Percentiles rank a stretch among this genome's conserved stretches.
Conservation (phyloP, 2,888 invertebrate genomes). For the Dolomedes plantarius region DNA sequence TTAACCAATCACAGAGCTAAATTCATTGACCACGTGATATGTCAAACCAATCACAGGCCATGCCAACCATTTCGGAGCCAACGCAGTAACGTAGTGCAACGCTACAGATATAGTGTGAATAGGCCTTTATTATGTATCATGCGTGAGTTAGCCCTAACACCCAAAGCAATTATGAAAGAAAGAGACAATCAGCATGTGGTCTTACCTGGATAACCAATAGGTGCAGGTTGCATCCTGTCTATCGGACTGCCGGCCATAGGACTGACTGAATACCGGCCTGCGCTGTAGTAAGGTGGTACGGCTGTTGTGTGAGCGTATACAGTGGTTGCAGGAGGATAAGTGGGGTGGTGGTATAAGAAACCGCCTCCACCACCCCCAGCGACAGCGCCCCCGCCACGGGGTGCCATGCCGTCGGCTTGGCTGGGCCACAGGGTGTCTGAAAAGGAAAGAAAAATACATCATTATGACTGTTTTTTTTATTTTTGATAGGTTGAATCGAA, state of each 20-base stretch:
- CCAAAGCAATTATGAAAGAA: too few species aligned
- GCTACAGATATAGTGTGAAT: too few species aligned
- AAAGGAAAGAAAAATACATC: background rate
- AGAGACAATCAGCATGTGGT: too few species aligned
- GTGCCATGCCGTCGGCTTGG: constrained; percentile 62
- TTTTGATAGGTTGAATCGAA: too few species aligned
- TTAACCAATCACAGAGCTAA: too few species aligned
- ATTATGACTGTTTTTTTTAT: too few species aligned
- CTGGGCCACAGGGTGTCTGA: constrained; percentile 66
- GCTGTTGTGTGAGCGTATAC: constrained; percentile 22
- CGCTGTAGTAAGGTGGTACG: constrained; percentile 29
- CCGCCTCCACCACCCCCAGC: constrained; percentile 33
- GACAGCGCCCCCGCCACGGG: constrained; percentile 51
- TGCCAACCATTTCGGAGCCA: too few species aligned
- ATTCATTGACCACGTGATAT: too few species aligned
- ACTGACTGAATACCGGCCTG: constrained; percentile 39
- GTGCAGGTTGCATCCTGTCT: constrained; percentile 19
- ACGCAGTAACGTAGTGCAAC: too few species aligned
- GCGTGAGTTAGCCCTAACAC: too few species aligned
- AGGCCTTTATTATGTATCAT: too few species aligned
- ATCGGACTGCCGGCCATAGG: constrained; percentile 26
- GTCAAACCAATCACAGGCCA: too few species aligned
- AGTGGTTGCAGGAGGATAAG: constrained; percentile 25
- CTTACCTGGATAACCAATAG: constrained; percentile 54
- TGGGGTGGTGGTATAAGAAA: constrained; percentile 34